These are phyloP conservation scores for Polypedilum pembai DNA, from an alignment of 1,140 invertebrate species.

Conservation along the genomic window DNA sequence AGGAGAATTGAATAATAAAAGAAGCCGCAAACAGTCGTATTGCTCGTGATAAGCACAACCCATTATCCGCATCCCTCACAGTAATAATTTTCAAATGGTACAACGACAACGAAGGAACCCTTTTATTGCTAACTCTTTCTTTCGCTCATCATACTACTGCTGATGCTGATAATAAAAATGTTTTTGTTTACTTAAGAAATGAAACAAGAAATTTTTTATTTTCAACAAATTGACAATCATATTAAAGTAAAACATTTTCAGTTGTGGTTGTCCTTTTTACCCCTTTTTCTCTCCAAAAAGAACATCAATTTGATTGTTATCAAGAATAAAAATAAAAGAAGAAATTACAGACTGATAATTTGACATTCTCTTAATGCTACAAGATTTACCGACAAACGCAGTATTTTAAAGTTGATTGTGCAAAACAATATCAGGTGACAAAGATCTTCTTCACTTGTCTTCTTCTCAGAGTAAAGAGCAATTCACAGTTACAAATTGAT, in stretches of 20 bases:
- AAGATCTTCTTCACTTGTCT: neutral
- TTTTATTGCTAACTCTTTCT: neutral
- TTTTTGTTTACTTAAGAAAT: neutral
- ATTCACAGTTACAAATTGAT: constrained; percentile 15
- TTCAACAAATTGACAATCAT: constrained; percentile 26
- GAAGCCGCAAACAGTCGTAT: neutral
- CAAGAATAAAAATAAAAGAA: neutral
- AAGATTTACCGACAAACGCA: constrained; percentile 13
- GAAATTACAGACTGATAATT: constrained; percentile 8
- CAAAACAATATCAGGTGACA: constrained; percentile 24
- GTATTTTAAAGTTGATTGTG: constrained; percentile 6
- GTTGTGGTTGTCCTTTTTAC: neutral
- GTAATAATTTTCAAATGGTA: constrained; percentile 4
- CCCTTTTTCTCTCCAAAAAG: constrained; percentile 11
- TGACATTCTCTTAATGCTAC: constrained; percentile 7
- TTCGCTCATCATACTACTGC: neutral
- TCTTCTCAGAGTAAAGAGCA: neutral
- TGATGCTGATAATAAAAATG: constrained; percentile 22
- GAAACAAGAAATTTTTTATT: neutral
- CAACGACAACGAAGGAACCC: neutral
- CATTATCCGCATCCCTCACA: neutral
- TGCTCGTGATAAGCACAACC: neutral
- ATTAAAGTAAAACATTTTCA: neutral
- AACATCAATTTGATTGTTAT: constrained; percentile 23
- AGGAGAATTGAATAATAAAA: neutral